A percentile compares a stretch with the other conserved stretches of the same genome.
Evolutionary conservation across 2,113 vertebrate genomes (phyloP).

Genomic region (Trichechus manatus): DNA sequence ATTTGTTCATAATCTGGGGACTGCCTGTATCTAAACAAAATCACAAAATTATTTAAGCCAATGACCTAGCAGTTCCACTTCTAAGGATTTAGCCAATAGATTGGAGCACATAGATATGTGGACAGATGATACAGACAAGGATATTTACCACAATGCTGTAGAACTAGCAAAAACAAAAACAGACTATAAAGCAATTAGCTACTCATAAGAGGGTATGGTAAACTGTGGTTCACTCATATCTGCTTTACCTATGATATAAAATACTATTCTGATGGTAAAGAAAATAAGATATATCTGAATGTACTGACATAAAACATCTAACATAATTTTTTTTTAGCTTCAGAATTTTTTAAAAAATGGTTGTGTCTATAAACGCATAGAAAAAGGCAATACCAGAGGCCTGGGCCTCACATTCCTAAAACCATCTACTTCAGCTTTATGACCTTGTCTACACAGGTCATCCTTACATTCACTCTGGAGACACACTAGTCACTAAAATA

Average conservation of each 20-base stretch:
- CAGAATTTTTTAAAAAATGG: neutral
- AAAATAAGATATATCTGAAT: neutral
- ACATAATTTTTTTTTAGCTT: neutral
- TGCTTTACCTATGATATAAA: neutral
- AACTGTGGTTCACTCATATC: neutral
- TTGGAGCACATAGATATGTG: neutral
- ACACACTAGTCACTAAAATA: neutral
- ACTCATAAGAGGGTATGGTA: neutral
- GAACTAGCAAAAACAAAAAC: neutral
- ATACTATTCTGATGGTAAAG: neutral
- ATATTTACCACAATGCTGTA: neutral
- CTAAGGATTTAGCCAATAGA: neutral
- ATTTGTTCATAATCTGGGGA: too few relatives aligned
- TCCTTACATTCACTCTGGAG: neutral
- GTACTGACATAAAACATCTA: neutral
- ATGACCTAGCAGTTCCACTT: neutral
- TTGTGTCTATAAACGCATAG: neutral
- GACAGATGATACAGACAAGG: neutral
- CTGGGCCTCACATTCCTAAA: neutral
- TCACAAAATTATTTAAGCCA: neutral
- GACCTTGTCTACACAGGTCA: neutral
- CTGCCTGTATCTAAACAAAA: neutral
- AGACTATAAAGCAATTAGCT: neutral
- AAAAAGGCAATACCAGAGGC: neutral
- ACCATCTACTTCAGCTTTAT: neutral